phyloP scores from a whole-genome alignment of 1,140 invertebrate species.

The Acromyrmex charruanus region DNA sequence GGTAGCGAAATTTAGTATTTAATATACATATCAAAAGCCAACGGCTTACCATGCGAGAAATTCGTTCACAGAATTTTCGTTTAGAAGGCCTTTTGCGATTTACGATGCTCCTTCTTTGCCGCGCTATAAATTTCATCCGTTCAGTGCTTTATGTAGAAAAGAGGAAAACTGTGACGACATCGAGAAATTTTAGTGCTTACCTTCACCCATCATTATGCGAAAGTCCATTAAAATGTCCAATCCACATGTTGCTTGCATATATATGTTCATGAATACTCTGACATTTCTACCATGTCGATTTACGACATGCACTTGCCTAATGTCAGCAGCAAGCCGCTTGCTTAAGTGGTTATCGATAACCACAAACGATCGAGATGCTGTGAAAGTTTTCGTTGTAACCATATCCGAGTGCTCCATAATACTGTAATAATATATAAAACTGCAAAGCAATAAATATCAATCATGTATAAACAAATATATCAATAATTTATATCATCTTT shows the following conservation, averaged over 20 bases:
- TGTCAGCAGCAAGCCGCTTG: constrained; percentile 37
- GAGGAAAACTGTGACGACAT: constrained; percentile 44
- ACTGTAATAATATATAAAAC: not conserved
- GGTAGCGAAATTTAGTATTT: constrained; percentile 17
- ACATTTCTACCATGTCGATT: constrained; percentile 53
- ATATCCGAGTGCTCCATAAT: constrained; percentile 4
- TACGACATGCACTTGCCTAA: constrained; percentile 45
- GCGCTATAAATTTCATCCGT: constrained; percentile 43
- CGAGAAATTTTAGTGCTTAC: constrained; percentile 39
- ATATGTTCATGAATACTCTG: constrained; percentile 18
- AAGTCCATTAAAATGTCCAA: constrained; percentile 51
- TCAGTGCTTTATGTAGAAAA: constrained; percentile 28
- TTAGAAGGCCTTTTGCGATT: constrained; percentile 10
- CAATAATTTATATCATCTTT: not conserved
- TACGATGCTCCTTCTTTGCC: constrained; percentile 19
- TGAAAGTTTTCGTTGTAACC: constrained; percentile 19
- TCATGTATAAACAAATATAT: not conserved
- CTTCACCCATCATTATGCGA: constrained; percentile 22
- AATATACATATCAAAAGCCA: constrained; percentile 47
- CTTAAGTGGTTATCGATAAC: constrained; percentile 59
- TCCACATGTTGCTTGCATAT: constrained; percentile 53
- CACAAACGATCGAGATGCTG: constrained; percentile 32
- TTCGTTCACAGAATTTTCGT: constrained; percentile 48
- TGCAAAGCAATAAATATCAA: not conserved
- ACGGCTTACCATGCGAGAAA: not conserved